Evolutionary conservation across 1,140 invertebrate species (phyloP).

Genomic region (Chironomus striatipennis): DNA sequence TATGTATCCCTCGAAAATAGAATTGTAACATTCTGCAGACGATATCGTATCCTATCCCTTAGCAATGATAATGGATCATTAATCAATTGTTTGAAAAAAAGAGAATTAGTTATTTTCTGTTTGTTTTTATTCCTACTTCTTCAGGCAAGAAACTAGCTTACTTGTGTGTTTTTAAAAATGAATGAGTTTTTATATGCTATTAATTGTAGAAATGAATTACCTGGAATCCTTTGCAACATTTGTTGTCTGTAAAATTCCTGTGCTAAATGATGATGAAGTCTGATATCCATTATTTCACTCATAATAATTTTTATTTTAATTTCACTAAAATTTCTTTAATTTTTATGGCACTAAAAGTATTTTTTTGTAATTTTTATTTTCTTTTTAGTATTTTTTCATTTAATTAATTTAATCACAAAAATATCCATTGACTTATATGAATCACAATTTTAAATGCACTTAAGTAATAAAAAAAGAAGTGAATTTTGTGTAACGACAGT

Average conservation of each 20-base stretch:
- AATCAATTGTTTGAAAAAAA: background rate
- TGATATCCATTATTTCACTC: slow-evolving; percentile 39
- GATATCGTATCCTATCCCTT: background rate
- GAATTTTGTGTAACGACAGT: background rate
- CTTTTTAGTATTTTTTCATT: background rate
- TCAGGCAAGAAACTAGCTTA: too few relatives aligned
- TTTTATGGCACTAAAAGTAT: slow-evolving; percentile 21
- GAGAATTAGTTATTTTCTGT: background rate
- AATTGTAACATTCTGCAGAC: background rate
- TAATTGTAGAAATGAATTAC: slow-evolving; percentile 28
- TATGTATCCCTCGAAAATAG: too few relatives aligned
- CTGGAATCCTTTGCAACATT: slow-evolving; percentile 40
- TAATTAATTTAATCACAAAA: background rate
- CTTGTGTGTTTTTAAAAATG: too few relatives aligned
- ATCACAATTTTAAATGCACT: background rate
- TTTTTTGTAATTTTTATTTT: background rate
- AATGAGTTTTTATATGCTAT: slow-evolving; percentile 1
- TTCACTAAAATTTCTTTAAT: slow-evolving; percentile 17
- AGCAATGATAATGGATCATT: background rate
- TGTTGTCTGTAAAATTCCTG: slow-evolving; percentile 40
- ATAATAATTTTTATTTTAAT: slow-evolving; percentile 31
- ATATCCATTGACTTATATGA: background rate
- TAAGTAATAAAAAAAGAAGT: background rate
- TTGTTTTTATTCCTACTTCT: background rate
- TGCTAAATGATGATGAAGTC: slow-evolving; percentile 39